phyloP scores from a whole-genome alignment of 2,888 invertebrate genomes.

The Brenthis daphne region DNA sequence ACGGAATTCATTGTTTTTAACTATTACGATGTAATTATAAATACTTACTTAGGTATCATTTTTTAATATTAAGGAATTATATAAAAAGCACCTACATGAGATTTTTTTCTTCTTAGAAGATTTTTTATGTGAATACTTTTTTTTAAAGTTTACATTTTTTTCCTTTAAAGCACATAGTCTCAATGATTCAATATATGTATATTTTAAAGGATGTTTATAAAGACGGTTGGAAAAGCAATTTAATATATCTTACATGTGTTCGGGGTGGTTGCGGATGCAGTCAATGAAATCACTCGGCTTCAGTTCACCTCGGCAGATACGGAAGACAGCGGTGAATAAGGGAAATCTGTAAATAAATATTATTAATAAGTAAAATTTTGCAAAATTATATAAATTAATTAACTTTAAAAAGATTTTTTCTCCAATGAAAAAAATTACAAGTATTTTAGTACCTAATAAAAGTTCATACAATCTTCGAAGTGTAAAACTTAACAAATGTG shows the following conservation, averaged over 20 bases:
- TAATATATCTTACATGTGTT: conserved; percentile 93
- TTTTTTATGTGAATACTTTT: no score
- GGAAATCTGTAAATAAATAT: conserved; percentile 89
- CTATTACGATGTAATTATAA: no score
- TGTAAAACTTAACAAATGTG: no score
- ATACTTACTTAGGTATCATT: no score
- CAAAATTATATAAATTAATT: background rate
- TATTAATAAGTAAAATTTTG: background rate
- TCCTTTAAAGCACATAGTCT: background rate
- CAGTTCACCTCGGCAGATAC: conserved; percentile 93
- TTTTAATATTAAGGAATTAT: no score
- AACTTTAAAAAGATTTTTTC: no score
- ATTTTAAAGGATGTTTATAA: conserved; percentile 16
- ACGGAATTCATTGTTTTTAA: no score
- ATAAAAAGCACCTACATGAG: no score
- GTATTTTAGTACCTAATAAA: no score
- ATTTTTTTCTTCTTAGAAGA: no score
- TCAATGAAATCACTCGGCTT: conserved; percentile 92
- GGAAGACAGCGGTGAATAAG: conserved; percentile 96
- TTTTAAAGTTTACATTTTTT: background rate
- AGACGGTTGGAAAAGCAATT: conserved; percentile 18
- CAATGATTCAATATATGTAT: background rate
- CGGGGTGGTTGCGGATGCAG: conserved; percentile 96
- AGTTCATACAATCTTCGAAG: no score
- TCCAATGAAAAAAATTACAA: no score